phyloP scores from a whole-genome alignment of 2,888 invertebrate genomes.

The Lycocerus yunnanus region DNA sequence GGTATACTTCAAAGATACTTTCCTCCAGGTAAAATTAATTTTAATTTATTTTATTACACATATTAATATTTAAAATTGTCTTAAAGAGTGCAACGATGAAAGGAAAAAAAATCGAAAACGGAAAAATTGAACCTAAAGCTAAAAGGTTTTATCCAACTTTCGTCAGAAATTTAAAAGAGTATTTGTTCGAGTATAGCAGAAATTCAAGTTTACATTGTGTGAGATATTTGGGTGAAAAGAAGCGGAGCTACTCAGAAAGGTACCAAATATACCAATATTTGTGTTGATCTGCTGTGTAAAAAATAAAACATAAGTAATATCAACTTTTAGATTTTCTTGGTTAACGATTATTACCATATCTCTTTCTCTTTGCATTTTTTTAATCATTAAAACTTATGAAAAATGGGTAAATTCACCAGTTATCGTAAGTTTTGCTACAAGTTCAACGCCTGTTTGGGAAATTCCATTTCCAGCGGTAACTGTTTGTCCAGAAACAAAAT shows the following conservation, averaged over 20 bases:
- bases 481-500: slow-evolving; percentile 62
- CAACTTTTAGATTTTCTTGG: slow-evolving; percentile 65
- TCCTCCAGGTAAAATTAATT: neutral
- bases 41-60: neutral
- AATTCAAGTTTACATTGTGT: slow-evolving; percentile 52
- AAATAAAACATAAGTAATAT: neutral
- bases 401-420: slow-evolving; percentile 71
- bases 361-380: slow-evolving; percentile 52
- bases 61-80: neutral
- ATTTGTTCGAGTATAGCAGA: slow-evolving; percentile 46
- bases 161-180: slow-evolving; percentile 43
- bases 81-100: neutral
- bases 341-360: slow-evolving; percentile 48
- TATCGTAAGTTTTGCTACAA: slow-evolving; percentile 70
- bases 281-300: neutral
- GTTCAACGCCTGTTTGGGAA: slow-evolving; percentile 65
- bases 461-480: slow-evolving; percentile 48
- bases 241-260: slow-evolving; percentile 37
- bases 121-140: neutral
- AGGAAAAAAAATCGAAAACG: neutral
- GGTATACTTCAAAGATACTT: neutral
- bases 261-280: too few species aligned
- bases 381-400: slow-evolving; percentile 65
- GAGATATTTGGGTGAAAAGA: slow-evolving; percentile 52
- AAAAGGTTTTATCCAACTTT: slow-evolving; percentile 45